Evolutionary conservation across 2,888 invertebrate genomes (phyloP).

Genomic region (Oscheius myriophilus): DNA sequence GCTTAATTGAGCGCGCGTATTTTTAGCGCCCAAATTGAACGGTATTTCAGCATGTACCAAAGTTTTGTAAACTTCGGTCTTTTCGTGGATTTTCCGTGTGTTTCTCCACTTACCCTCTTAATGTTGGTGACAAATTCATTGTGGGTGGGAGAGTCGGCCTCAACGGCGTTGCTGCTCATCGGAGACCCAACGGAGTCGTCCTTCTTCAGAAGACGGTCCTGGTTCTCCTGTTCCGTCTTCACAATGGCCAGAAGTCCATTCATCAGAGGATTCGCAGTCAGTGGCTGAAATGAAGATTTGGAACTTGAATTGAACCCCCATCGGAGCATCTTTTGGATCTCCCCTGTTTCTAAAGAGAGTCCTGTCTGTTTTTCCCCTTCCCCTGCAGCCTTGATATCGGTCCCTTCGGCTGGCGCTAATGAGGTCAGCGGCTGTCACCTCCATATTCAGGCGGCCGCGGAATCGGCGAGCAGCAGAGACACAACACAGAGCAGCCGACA

Average conservation of each 20-base stretch:
- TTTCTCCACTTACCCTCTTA: conserved; percentile 18
- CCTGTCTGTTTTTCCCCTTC: background rate
- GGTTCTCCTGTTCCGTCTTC: conserved; percentile 46
- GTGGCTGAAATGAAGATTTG: conserved; percentile 28
- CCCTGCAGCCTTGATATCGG: too few relatives aligned
- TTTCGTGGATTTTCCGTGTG: too few relatives aligned
- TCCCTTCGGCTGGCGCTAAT: conserved; percentile 8
- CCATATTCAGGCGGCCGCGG: background rate
- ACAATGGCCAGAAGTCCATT: conserved; percentile 50
- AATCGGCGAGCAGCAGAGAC: too few relatives aligned
- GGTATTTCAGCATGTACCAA: too few relatives aligned
- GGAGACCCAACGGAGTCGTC: conserved; percentile 16
- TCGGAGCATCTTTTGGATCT: background rate
- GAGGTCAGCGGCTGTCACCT: conserved; percentile 5
- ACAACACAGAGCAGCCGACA: too few relatives aligned
- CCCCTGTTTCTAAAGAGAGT: background rate
- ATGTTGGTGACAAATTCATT: conserved; percentile 3
- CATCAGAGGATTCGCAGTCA: conserved; percentile 37
- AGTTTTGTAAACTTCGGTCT: too few relatives aligned
- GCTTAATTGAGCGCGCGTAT: too few relatives aligned
- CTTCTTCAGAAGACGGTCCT: conserved; percentile 25
- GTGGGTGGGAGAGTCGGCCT: conserved; percentile 17
- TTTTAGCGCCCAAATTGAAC: too few relatives aligned
- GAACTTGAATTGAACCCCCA: background rate
- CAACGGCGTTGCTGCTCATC: conserved; percentile 6